phyloP scores from a whole-genome alignment of 2,888 invertebrate genomes.

The Pedicia rivosa region DNA sequence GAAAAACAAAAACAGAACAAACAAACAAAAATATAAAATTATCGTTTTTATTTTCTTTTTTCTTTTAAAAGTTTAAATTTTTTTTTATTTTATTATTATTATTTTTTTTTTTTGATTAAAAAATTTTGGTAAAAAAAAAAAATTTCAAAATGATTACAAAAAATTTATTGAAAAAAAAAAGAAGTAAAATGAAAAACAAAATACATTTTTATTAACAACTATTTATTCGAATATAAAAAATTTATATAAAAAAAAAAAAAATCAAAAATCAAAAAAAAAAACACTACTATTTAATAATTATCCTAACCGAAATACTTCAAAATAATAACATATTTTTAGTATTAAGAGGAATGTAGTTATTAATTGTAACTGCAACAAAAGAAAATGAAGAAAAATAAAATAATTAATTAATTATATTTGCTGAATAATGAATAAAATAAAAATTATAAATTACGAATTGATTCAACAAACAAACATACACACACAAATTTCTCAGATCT shows the following conservation, averaged over 20 bases:
- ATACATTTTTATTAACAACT: constrained; percentile 2
- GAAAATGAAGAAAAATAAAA: no score
- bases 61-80: not conserved
- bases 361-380: no score
- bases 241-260: constrained; percentile 2
- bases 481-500: no score
- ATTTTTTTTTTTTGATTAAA: constrained; percentile 1
- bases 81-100: constrained; percentile 1
- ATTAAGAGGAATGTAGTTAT: no score
- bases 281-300: no score
- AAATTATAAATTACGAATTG: no score
- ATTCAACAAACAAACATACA: no score
- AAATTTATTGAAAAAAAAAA: constrained; percentile 2
- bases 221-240: constrained; percentile 1
- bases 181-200: constrained; percentile 1
- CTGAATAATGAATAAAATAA: no score
- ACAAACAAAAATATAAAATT: not conserved
- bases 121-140: not conserved
- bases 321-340: no score
- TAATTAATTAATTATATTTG: no score
- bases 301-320: no score
- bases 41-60: not conserved
- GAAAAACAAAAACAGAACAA: no score
- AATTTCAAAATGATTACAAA: not conserved
- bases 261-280: constrained; percentile 2